Evolutionary conservation across 2,888 invertebrate species (phyloP), one percentile per base, ranked within the genome.

Genomic region (Ophion ventricosus): DNA sequence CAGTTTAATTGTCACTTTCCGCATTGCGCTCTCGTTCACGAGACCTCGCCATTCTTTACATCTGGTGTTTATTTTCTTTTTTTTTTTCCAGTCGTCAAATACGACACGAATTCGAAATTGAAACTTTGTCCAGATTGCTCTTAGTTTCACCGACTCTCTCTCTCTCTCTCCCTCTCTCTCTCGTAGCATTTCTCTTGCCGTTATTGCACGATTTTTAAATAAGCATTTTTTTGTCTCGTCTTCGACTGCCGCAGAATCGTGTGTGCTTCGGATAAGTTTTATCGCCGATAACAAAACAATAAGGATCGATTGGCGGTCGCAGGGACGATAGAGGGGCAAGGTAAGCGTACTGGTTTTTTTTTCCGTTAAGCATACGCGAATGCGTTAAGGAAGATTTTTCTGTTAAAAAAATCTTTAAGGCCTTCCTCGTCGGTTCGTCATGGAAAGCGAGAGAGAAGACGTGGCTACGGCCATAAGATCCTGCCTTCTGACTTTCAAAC

Each of bases 401-500:
- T n/a, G 14, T 23, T 23, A 49, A 29, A n/a, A 54, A 4, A 23
- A 20, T 23, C 20, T 72, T 73, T 14, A 25, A 80, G 85, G 72
- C 72, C 76, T 78, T 25, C 59, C 23, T 61, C 35, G 7, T 26
- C 35, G 14, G 67, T 72, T 63, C 59, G 40, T 40, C 59, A 82
- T 82, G 84, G 94, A 94, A 94, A 92, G 93, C 83, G 94, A 94
- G 79, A 94, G 94, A 49, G 94, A 94, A 90, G 94, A 95, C 1
- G 93, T 94, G 80, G 93, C 94, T 87, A 94, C 94, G 40, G 80
- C 83, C 61, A 90, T 95, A 17, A 91, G 94, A 87, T 94, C 95
- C 57, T 94, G 94, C 70, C 92, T 95, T 3, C 90, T 95, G 87
- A 94, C 95, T 49, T 94, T 94, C 7, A 95, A 95, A 91, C 94